These are phyloP conservation scores for Leucophenga maculata DNA, from an alignment of 2,888 invertebrate genomes.

Conservation along the genomic window DNA sequence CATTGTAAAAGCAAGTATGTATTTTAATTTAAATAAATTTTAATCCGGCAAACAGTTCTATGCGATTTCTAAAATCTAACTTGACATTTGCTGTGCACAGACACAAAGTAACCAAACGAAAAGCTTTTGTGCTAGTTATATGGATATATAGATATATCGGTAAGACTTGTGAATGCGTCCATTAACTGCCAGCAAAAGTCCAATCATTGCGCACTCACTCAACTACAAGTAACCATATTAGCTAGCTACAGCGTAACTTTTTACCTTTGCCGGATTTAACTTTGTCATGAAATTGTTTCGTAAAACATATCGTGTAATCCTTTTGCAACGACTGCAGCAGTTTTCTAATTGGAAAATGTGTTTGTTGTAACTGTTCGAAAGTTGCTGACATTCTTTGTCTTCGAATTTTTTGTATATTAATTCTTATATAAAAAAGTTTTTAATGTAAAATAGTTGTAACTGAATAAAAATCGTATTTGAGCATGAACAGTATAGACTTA, in stretches of 20 bases:
- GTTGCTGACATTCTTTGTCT: neutral
- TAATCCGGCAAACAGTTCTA: neutral
- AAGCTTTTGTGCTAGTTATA: neutral
- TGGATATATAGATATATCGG: neutral
- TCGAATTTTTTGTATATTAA: neutral
- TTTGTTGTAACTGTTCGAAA: neutral
- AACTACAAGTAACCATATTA: too few species aligned
- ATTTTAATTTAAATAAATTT: slow-evolving; percentile 16
- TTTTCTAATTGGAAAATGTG: too few species aligned
- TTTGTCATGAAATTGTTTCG: slow-evolving; percentile 12
- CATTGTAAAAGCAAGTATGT: neutral
- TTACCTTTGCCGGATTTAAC: slow-evolving; percentile 3
- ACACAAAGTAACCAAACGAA: neutral
- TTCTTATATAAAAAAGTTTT: neutral
- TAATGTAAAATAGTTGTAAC: neutral
- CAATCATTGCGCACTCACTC: neutral
- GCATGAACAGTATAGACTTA: too few species aligned
- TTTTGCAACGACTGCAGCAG: too few species aligned
- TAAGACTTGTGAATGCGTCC: neutral
- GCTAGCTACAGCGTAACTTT: neutral
- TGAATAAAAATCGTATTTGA: neutral
- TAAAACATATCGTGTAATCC: neutral
- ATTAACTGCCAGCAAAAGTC: neutral
- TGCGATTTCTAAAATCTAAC: neutral
- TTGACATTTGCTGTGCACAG: neutral